A percentile compares a stretch with the other conserved stretches of the same genome.
These are phyloP conservation scores for Calidris pugnax DNA, from an alignment of 2,113 vertebrate genomes.

Conservation along the genomic window DNA sequence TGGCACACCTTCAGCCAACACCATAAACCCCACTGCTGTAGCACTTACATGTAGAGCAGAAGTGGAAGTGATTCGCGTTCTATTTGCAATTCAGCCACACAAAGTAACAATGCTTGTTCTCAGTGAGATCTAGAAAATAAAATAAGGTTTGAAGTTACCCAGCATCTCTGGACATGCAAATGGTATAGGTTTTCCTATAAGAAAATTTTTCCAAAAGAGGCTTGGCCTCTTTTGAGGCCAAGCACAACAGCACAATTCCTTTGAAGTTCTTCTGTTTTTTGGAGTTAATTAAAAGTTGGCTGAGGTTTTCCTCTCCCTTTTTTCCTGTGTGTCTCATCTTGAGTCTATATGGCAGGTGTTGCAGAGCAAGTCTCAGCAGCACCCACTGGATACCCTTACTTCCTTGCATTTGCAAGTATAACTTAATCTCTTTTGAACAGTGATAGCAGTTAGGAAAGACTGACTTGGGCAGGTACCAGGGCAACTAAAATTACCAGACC, in stretches of 20 bases:
- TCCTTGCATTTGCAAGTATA: slow-evolving; percentile 60
- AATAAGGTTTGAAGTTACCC: background rate
- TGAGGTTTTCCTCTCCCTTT: background rate
- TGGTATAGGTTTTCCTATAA: too few relatives aligned
- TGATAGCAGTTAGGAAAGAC: slow-evolving; percentile 38
- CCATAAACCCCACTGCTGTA: background rate
- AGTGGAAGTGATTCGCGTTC: background rate
- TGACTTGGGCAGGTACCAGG: slow-evolving; percentile 48
- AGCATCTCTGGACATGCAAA: background rate
- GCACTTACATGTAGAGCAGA: background rate
- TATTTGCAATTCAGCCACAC: background rate
- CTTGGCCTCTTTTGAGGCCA: background rate
- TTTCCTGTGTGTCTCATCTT: slow-evolving; percentile 15
- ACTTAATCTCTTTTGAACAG: slow-evolving; percentile 46
- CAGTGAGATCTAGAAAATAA: background rate
- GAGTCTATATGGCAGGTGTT: slow-evolving; percentile 44
- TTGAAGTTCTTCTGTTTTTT: slow-evolving; percentile 39
- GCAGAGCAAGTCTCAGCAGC: slow-evolving; percentile 57
- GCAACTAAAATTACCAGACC: slow-evolving; percentile 62
- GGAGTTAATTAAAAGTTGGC: slow-evolving; percentile 53
- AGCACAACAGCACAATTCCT: background rate
- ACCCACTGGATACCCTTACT: slow-evolving; percentile 57
- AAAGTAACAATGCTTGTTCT: background rate
- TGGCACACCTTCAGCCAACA: background rate
- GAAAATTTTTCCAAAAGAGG: too few relatives aligned